Base-by-base conservation (phyloP, 2,888 invertebrate genomes). In the Clusia tigrina region DNA sequence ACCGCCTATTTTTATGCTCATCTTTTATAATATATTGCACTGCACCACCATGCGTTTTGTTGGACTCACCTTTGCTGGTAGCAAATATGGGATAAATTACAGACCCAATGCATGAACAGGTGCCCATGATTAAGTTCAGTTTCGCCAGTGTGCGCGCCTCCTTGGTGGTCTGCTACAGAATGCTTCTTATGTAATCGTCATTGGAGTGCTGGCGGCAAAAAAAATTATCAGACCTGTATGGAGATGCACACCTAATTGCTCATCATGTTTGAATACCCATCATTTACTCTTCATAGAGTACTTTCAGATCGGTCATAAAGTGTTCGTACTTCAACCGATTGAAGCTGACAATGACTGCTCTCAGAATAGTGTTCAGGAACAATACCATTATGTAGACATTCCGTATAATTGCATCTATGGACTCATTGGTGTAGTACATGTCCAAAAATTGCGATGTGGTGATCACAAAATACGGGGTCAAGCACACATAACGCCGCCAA, bases 401-500 rank as follows among this genome's bases (percentile, higher is more conserved):
- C 2, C 78, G 70, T 17, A 80, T 74, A 20, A 75, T 72, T 1
- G 69, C 73, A 22, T 76, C 76, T 25, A 79, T 37, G 0, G 75
- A 62, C n/a, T 78, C 75, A 0, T 68, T 71, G 42, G 73, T 79
- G 22, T 71, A 38, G 52, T 75, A 78, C 37, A 80, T 71, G 55
- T 80, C 80, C 65, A 73, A 65, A 61, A 76, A 74, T 53, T 80
- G 78, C 1, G 74, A 69, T 0, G 62, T 42, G 54, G 72, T 79
- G 18, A 80, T 64, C 2, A 77, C 25, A 0, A 65, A 20, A 2
- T 63, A 77, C 0, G 79, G 75, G 6, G 67, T 69, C 52, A 79
- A 62, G 2, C 78, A 74, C 20, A 74, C 62, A 64, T 81, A 81
- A n/a, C 79, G 72, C 0, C 79, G 74, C 79, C 79, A 81, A 56